Percentiles rank a stretch among this genome's conserved stretches.
These are phyloP conservation scores for Ianthella basta DNA, from an alignment of 37 sponge, comb jelly and placozoan genomes.

Conservation along the genomic window DNA sequence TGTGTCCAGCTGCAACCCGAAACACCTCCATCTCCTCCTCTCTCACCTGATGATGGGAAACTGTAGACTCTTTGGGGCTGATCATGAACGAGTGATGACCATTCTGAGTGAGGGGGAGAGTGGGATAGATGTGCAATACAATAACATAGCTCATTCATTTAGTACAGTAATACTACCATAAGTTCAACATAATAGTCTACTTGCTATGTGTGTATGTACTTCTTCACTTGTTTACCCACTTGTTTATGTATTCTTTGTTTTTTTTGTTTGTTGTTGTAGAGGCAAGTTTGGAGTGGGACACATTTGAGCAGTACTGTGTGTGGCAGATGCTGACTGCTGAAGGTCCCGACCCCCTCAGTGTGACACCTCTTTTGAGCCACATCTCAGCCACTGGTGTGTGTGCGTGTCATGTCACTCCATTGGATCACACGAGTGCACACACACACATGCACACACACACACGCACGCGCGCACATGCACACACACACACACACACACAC, in stretches of 20 bases:
- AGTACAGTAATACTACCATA: too few species aligned
- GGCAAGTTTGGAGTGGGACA: constrained; percentile 90
- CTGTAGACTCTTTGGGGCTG: constrained; percentile 9
- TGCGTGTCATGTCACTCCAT: neutral
- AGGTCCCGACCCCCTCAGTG: constrained; percentile 43
- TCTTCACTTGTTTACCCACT: too few species aligned
- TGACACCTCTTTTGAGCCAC: constrained; percentile 13
- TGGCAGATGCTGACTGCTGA: constrained; percentile 97
- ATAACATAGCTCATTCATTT: too few species aligned
- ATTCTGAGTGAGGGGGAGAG: too few species aligned
- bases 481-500: neutral
- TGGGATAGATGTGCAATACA: too few species aligned
- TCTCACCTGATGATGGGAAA: constrained; percentile 26
- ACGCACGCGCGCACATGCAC: neutral
- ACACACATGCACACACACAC: constrained; percentile 9
- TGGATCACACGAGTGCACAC: constrained; percentile 8
- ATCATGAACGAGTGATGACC: neutral
- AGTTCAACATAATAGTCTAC: too few species aligned
- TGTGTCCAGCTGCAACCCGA: constrained; percentile 68
- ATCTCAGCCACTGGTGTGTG: neutral
- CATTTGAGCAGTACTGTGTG: constrained; percentile 97
- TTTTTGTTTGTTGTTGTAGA: constrained; percentile 22
- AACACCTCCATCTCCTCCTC: constrained; percentile 50
- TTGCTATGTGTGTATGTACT: too few species aligned
- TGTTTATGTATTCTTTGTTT: too few species aligned